Conservation (phyloP, 92 coral and sea anemone species). For the Parazoanthus darwini region DNA sequence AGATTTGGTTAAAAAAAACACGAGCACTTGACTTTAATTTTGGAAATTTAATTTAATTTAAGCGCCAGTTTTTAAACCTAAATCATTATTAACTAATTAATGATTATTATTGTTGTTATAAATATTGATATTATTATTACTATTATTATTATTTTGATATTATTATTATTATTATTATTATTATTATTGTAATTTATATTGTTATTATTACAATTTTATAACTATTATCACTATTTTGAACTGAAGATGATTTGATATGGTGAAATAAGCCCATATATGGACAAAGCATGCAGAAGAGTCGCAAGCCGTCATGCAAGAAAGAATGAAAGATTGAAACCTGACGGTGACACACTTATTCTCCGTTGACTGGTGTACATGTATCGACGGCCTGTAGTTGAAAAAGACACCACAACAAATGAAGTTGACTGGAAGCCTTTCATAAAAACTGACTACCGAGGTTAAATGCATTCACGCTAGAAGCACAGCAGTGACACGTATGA, state of each 20-base stretch:
- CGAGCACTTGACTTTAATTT: too few relatives aligned
- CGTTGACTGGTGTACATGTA: conserved; percentile 19
- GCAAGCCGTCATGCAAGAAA: conserved; percentile 27
- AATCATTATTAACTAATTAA: too few relatives aligned
- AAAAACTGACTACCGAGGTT: not conserved
- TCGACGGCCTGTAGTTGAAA: conserved; percentile 24
- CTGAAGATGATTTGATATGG: not conserved
- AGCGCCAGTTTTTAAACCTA: too few relatives aligned
- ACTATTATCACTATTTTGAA: too few relatives aligned
- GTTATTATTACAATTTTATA: too few relatives aligned
- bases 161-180: too few relatives aligned
- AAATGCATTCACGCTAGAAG: not conserved
- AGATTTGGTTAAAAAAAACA: too few relatives aligned
- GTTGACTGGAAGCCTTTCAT: not conserved
- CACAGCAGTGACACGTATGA: not conserved
- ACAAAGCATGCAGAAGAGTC: not conserved
- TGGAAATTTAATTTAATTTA: too few relatives aligned
- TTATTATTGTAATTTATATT: too few relatives aligned
- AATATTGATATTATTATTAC: too few relatives aligned
- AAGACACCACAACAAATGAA: not conserved
- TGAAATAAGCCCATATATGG: not conserved
- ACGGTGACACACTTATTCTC: conserved; percentile 25
- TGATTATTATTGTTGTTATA: too few relatives aligned
- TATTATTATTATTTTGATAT: too few relatives aligned
- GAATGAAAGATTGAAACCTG: conserved; percentile 13